Base-by-base conservation (phyloP, 2,113 vertebrate species). In the Apistogramma diplotaenia region DNA sequence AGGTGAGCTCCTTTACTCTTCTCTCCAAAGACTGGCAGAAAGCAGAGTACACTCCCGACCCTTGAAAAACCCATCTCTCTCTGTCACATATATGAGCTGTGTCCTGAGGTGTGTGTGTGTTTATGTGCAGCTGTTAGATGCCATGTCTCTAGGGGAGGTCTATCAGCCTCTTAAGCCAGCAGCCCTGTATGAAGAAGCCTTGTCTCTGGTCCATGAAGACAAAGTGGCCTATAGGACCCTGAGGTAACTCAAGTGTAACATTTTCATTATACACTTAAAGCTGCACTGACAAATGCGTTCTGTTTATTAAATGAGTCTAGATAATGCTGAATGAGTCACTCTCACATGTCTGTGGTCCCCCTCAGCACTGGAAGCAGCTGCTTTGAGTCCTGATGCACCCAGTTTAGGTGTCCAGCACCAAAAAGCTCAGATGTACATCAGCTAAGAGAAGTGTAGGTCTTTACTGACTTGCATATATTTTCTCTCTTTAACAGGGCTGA, bases 151-250 rank as follows among this genome's bases (percentile, higher is more conserved):
- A 0, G 95, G 96, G 15, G 95, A 94, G 0, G 92, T 93, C 0
- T 94, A 96, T 91, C 96, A 95, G 54, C 95, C 96, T 1, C 95
- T 96, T 5, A 97, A 94, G 84, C 97, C 96, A 0, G 96, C 96
- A 0, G 97, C 96, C 0, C 96, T 98, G 1, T 99, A 99, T 0
- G 97, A 98, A 85, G 98, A 99, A 86, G 98, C 97, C 21, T 84
- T 98, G 89, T 91, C 89, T 86, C 81, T 96, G 56, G 98, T 96
- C 57, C 95, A 92, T 37, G 96, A 96, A 19, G 96, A 94, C 12
- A 93, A 89, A 23, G 96, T 99, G 2, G 67, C 87, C 0, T 99
- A 96, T 88, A 94, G 98, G 84, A 96, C 97, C 0, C 89, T 97
- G 79, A 97, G 98, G 98, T 99, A 93, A 76, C 21, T 37, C 4